Conservation (phyloP, 2,888 invertebrate species). For the Flexamia atlantica region DNA sequence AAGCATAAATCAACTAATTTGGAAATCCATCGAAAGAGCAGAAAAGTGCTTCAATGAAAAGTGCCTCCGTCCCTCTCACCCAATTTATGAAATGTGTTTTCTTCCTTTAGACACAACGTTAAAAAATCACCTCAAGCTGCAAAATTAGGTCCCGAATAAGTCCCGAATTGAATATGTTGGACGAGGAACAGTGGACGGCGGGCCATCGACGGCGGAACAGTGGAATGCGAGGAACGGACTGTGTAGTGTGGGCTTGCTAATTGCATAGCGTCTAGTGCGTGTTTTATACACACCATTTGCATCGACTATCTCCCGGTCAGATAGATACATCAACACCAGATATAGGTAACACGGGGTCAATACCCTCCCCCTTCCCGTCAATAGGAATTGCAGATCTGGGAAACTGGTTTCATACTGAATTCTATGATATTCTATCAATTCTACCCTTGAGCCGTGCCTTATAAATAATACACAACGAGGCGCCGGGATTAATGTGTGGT, state of each 20-base stretch:
- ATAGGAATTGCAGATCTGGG: conserved; percentile 52
- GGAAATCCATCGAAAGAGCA: too few relatives aligned
- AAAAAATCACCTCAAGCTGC: too few relatives aligned
- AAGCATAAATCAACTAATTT: too few relatives aligned
- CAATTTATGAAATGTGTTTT: too few relatives aligned
- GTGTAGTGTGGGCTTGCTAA: conserved; percentile 52
- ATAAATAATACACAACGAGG: conserved; percentile 33
- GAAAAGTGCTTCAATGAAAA: too few relatives aligned
- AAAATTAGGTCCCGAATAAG: not conserved
- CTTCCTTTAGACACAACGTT: too few relatives aligned
- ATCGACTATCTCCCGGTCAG: conserved; percentile 46
- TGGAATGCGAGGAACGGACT: conserved; percentile 43
- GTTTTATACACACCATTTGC: conserved; percentile 57
- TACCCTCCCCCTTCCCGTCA: conserved; percentile 16
- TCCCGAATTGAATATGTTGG: not conserved
- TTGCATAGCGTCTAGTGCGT: conserved; percentile 43
- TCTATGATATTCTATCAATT: conserved; percentile 31
- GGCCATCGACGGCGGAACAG: not conserved
- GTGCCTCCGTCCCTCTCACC: too few relatives aligned
- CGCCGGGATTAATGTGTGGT: not conserved
- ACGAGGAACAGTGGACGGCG: not conserved
- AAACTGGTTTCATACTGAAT: conserved; percentile 47
- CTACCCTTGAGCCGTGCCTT: not conserved
- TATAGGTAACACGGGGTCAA: conserved; percentile 46
- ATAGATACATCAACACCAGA: conserved; percentile 56